These are phyloP conservation scores for Phalera bucephala DNA, from an alignment of 2,888 invertebrate genomes.

Conservation along the genomic window DNA sequence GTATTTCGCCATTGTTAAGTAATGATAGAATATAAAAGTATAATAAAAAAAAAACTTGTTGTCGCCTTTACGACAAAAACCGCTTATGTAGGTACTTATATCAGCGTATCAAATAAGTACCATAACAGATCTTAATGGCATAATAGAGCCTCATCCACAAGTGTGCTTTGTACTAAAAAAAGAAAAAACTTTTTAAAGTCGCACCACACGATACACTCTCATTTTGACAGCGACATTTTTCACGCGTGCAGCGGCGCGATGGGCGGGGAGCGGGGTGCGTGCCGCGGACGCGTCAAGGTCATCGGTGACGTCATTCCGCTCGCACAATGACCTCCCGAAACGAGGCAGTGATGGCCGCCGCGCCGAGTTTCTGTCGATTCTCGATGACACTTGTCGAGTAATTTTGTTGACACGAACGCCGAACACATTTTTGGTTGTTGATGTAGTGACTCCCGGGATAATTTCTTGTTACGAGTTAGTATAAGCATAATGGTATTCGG, in stretches of 20 bases:
- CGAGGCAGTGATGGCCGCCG: slow-evolving; percentile 49
- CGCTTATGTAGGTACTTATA: too few relatives aligned
- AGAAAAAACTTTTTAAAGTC: background rate
- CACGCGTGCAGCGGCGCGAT: slow-evolving; percentile 50
- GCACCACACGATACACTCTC: slow-evolving; percentile 26
- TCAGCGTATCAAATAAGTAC: too few relatives aligned
- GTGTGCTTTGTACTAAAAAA: too few relatives aligned
- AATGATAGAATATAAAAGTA: too few relatives aligned
- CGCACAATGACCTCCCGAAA: slow-evolving; percentile 76
- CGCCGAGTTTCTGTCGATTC: slow-evolving; percentile 33
- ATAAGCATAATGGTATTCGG: slow-evolving; percentile 29
- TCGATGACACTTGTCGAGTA: slow-evolving; percentile 51
- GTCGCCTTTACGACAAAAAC: too few relatives aligned
- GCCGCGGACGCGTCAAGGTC: slow-evolving; percentile 75
- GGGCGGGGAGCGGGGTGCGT: slow-evolving; percentile 28
- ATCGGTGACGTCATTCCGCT: slow-evolving; percentile 69
- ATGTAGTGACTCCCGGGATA: slow-evolving; percentile 27
- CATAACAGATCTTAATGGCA: background rate
- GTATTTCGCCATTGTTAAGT: too few relatives aligned
- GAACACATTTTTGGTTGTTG: slow-evolving; percentile 31
- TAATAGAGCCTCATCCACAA: background rate
- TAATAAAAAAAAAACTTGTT: too few relatives aligned
- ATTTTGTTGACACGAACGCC: slow-evolving; percentile 40
- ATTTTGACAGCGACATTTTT: slow-evolving; percentile 54
- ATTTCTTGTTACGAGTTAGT: slow-evolving; percentile 29